Percentiles rank a stretch among this genome's conserved stretches.
These are phyloP conservation scores for Scyliorhinus canicula DNA, from an alignment of 2,797 vertebrate genomes.

Conservation along the genomic window DNA sequence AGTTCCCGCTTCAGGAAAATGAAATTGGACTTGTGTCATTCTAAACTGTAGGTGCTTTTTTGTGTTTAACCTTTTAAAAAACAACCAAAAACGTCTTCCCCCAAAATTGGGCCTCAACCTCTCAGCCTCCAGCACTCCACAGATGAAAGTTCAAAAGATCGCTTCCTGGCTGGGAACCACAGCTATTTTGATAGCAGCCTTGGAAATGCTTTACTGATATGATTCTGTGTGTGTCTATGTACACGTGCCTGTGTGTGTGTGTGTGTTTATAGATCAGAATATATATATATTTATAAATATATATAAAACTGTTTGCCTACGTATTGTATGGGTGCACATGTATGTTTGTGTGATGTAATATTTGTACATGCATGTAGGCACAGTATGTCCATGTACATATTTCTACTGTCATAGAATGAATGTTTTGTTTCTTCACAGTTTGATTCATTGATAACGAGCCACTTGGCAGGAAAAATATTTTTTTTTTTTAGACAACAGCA, in stretches of 20 bases:
- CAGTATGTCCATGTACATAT: background rate
- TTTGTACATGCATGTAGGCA: conserved; percentile 26
- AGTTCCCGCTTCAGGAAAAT: conserved; percentile 13
- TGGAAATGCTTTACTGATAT: conserved; percentile 41
- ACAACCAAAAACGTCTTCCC: background rate
- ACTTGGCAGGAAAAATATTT: conserved; percentile 50
- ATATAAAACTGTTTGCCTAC: background rate
- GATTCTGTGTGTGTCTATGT: background rate
- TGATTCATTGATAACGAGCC: conserved; percentile 47
- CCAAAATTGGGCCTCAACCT: conserved; percentile 6
- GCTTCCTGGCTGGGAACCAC: conserved; percentile 17
- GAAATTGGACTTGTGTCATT: background rate
- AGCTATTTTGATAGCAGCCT: conserved; percentile 43
- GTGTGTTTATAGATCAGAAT: no score
- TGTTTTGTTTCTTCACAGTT: conserved; percentile 54
- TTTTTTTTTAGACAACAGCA: conserved; percentile 50
- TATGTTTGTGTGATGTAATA: background rate
- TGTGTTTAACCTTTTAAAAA: background rate
- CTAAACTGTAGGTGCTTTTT: background rate
- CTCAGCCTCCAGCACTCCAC: conserved; percentile 29
- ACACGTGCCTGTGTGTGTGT: no score
- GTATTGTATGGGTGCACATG: background rate
- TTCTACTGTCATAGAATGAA: conserved; percentile 9
- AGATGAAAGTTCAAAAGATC: background rate
- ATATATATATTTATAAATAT: background rate